Conservation (phyloP, 2,888 invertebrate genomes). For the Sesamia inferens region DNA sequence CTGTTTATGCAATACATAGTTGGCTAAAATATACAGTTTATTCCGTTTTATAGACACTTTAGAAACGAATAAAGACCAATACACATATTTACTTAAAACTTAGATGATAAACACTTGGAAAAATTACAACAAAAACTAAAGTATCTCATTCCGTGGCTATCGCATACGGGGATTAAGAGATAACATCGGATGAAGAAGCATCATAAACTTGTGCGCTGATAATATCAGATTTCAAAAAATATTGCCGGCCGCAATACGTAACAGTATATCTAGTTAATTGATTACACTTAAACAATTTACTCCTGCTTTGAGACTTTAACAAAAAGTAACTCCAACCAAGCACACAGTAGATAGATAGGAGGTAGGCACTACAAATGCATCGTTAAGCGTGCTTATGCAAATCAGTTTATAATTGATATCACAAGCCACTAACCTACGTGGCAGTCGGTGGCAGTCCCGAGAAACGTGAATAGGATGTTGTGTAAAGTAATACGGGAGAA, state of each 20-base stretch:
- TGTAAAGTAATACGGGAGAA: conserved; percentile 40
- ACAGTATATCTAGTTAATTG: conserved; percentile 42
- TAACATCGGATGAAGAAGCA: conserved; percentile 33
- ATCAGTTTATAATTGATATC: conserved; percentile 55
- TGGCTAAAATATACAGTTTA: not conserved
- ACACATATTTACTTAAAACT: not conserved
- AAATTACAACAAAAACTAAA: conserved; percentile 24
- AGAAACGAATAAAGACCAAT: not conserved
- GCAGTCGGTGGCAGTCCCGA: conserved; percentile 31
- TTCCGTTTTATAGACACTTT: not conserved
- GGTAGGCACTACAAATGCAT: conserved; percentile 24
- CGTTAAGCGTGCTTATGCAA: conserved; percentile 26
- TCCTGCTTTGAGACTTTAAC: not conserved
- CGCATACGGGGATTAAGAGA: conserved; percentile 34
- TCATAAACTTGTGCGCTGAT: conserved; percentile 36
- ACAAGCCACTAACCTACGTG: conserved; percentile 37
- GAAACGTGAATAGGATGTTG: conserved; percentile 50
- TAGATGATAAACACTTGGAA: conserved; percentile 15
- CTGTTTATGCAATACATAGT: conserved; percentile 3
- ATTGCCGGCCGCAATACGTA: conserved; percentile 17
- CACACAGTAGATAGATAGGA: not conserved
- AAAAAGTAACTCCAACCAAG: conserved; percentile 1
- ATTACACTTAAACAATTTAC: conserved; percentile 28
- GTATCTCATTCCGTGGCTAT: conserved; percentile 9
- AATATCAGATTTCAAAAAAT: conserved; percentile 48